Evolutionary conservation across 92 coral and sea anemone genomes (phyloP), one percentile per base, ranked within the genome.

Genomic region (Umimayanthus kanabou): DNA sequence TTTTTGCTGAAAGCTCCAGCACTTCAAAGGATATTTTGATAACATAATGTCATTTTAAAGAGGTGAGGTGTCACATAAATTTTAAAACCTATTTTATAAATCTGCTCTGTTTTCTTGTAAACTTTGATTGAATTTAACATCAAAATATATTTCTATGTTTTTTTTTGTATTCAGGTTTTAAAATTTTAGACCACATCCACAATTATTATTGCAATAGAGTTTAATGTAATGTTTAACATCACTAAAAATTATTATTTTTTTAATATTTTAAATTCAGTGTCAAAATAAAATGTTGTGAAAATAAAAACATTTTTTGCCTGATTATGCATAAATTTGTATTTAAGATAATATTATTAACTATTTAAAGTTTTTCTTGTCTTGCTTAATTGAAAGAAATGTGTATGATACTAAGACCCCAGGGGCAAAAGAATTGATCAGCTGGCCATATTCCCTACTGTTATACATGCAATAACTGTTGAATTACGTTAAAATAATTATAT

Each of bases 31-130:
- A 70, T 78, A 71, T 83, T 83, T 83, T 71, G 79, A 47, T 69
- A 69, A 67, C 78, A 45, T 82, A 39, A 82, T 47, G 76, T 37
- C 65, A 67, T 55, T 80, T 80, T 57, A 80, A 83, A 47, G 77
- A 70, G 39, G 78, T 70, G 87, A 70, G 77, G 18, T 42, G 49
- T 33, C 47, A 70, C 30, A 47, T 29, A 45, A 47, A 69, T 70
- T 82, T n/a, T 50, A 67, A 37, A 30, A 40, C 28, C 40, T 67
- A 18, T 30, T 50, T 29, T 80, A 23, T 80, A 8, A 55, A 79
- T 9, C 23, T 79, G 22, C 43, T 20, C n/a, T n/a, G 66, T 30
- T 33, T 29, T 20, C 14, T 80, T 55, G 39, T 9, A 26, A 15
- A 80, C 57, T 79, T 47, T 15, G 40, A 76, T 22, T 28, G 23